Conservation (phyloP, 2,888 invertebrate species). For the Chymomyza fuscimana region DNA sequence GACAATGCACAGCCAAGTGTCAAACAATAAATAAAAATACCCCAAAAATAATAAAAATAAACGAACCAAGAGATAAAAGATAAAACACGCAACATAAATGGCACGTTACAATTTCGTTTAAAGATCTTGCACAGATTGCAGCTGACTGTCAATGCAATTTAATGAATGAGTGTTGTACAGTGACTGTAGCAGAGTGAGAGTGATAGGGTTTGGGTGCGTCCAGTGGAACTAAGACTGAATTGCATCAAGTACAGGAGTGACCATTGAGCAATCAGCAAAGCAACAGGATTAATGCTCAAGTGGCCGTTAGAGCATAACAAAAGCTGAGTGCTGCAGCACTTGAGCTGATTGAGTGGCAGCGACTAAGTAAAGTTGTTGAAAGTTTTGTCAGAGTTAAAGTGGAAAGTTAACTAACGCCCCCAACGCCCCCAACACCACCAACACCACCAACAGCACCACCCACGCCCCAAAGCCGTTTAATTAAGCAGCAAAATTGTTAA, state of each 20-base stretch:
- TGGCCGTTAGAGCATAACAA: slow-evolving; percentile 20
- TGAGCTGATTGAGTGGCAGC: slow-evolving; percentile 62
- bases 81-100: slow-evolving; percentile 39
- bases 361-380: slow-evolving; percentile 37
- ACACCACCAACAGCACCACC: not conserved
- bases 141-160: slow-evolving; percentile 46
- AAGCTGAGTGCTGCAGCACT: slow-evolving; percentile 26
- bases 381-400: slow-evolving; percentile 15
- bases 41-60: slow-evolving; percentile 33
- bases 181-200: not conserved
- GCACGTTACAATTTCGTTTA: slow-evolving; percentile 47
- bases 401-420: not conserved
- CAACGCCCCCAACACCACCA: not conserved
- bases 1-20: slow-evolving; percentile 61
- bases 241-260: slow-evolving; percentile 40
- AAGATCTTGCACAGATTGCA: slow-evolving; percentile 50
- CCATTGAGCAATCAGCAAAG: slow-evolving; percentile 59
- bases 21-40: slow-evolving; percentile 60
- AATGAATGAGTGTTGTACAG: slow-evolving; percentile 53
- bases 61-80: slow-evolving; percentile 62
- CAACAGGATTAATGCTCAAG: slow-evolving; percentile 53
- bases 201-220: not conserved
- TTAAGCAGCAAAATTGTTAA: not conserved
- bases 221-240: not conserved
- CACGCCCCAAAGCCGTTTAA: not conserved